Percentiles rank a stretch among this genome's conserved stretches.
Evolutionary conservation across 2,888 invertebrate species (phyloP).

Genomic region (Taenaris catops): DNA sequence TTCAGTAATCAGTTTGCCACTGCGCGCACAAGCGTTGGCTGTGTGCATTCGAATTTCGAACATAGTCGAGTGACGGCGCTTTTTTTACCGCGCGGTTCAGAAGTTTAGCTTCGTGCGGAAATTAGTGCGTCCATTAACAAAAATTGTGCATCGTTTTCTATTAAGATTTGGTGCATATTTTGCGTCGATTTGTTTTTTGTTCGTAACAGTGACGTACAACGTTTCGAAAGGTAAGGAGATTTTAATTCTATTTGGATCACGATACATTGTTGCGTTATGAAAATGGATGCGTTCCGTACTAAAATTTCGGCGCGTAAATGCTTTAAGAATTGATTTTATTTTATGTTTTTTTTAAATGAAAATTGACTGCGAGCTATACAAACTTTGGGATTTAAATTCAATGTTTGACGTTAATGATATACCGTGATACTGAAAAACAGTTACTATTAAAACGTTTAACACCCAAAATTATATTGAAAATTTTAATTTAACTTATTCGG

Average conservation of each 20-base stretch:
- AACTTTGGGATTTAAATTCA: too few species aligned
- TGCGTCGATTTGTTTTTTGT: slow-evolving; percentile 19
- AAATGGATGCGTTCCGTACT: too few species aligned
- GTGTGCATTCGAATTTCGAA: slow-evolving; percentile 41
- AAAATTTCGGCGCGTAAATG: neutral
- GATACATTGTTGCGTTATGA: neutral
- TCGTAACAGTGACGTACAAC: slow-evolving; percentile 16
- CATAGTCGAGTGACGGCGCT: slow-evolving; percentile 43
- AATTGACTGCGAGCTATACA: neutral
- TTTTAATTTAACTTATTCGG: too few species aligned
- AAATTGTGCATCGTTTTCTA: slow-evolving; percentile 35
- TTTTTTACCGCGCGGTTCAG: slow-evolving; percentile 31
- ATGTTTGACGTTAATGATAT: too few species aligned
- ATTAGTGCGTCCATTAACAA: slow-evolving; percentile 30
- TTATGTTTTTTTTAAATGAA: neutral
- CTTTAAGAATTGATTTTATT: neutral
- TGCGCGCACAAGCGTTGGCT: slow-evolving; percentile 51
- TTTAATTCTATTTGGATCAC: neutral
- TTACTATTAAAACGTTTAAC: too few species aligned
- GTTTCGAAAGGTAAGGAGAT: slow-evolving; percentile 25
- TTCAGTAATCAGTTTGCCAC: slow-evolving; percentile 46
- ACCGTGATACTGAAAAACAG: too few species aligned
- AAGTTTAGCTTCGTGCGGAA: slow-evolving; percentile 30
- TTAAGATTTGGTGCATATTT: slow-evolving; percentile 27
- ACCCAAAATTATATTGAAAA: too few species aligned